These are phyloP conservation scores for Sanderia malayensis DNA, from an alignment of 30 jellyfish, hydroid and myxozoan species.

Conservation along the genomic window DNA sequence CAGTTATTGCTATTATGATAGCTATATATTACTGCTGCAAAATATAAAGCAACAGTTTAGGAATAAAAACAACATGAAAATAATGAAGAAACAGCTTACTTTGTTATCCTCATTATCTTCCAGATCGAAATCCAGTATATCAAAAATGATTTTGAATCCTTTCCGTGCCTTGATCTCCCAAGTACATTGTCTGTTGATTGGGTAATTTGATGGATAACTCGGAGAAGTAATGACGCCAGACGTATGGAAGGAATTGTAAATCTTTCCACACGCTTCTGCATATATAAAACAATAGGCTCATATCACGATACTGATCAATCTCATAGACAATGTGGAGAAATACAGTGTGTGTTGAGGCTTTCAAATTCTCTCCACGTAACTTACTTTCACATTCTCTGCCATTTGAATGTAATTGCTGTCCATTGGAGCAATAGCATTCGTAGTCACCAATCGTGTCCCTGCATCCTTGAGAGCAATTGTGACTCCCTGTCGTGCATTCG, in stretches of 20 bases:
- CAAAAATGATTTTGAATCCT: conserved; percentile 45
- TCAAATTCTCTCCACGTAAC: conserved; percentile 8
- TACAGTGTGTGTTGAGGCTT: too few relatives aligned
- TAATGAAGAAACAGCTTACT: conserved; percentile 17
- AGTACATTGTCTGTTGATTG: conserved; percentile 51
- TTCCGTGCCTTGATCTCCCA: conserved; percentile 46
- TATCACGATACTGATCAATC: too few relatives aligned
- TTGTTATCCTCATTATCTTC: conserved; percentile 53
- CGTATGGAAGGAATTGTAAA: conserved; percentile 3
- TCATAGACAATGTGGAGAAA: too few relatives aligned
- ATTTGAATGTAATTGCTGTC: conserved; percentile 51
- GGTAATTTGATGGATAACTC: conserved; percentile 57
- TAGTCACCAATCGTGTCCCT: conserved; percentile 56
- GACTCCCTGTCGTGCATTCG: conserved; percentile 57
- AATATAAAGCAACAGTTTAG: too few relatives aligned
- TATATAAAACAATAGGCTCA: too few relatives aligned
- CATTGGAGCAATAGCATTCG: conserved; percentile 60
- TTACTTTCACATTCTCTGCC: conserved; percentile 71
- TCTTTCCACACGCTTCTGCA: conserved; percentile 48
- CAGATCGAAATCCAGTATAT: conserved; percentile 35
- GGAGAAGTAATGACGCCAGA: conserved; percentile 54
- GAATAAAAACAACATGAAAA: too few relatives aligned
- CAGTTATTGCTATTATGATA: too few relatives aligned
- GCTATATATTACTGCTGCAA: too few relatives aligned
- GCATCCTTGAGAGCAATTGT: conserved; percentile 60